Evolutionary conservation across 2,888 invertebrate genomes (phyloP), one percentile per base, ranked within the genome.

Genomic region (Drosophila algonquin): DNA sequence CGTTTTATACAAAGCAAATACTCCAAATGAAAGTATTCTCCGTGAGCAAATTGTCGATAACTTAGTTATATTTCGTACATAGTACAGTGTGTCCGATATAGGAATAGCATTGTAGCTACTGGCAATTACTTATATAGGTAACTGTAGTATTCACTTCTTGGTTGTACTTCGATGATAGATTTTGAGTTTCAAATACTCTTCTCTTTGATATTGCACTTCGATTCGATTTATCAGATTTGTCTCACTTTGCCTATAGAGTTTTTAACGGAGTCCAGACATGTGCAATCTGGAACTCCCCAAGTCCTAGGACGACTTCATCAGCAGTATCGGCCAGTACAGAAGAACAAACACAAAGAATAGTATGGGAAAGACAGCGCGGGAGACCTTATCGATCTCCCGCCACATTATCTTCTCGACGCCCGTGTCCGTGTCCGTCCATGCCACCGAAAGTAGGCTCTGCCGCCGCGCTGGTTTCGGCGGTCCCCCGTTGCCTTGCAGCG

Each of bases 311-410:
- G 95, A 95, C 89, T 95, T 95, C 78, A 96, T 93, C 53, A 96
- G 92, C 54, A 97, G 92, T 69, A 96, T 95, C 0, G 96, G 96
- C 96, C 96, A 97, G 92, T 96, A 97, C 89, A 96, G 93, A 0
- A 95, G 93, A 59, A 95, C 94, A 90, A 97, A 96, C 18, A 96
- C 93, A 18, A 96, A 93, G 92, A 97, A 97, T n/a, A 96, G 90
- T 16, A 94, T 94, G 8, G 97, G 97, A 91, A 97, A 97, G 6
- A 96, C 94, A 55, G 95, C 94, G 57, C 96, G 93, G 4, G 96
- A 96, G 4, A 95, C 93, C 86, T 95, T 94, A 91, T 97, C 97
- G 73, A 97, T 96, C 93, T 96, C 95, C 61, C 95, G 93, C 94
- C 96, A 96, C 79, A 95, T 93, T n/a, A 96, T 94, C 81, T 95